phyloP scores from a whole-genome alignment of 2,797 vertebrate species.

The Leptatherina wallacei region DNA sequence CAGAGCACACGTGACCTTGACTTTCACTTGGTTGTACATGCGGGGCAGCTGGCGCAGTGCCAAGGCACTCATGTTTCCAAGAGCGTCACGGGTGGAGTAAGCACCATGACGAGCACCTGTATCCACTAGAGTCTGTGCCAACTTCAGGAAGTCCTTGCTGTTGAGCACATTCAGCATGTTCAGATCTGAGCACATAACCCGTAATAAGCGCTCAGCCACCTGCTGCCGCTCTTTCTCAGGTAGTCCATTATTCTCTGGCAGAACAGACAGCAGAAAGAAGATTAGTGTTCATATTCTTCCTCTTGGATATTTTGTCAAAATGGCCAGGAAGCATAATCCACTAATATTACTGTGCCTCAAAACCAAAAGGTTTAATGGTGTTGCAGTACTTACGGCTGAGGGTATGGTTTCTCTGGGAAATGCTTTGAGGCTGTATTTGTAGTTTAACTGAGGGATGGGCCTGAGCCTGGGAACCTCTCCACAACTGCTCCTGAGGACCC shows the following conservation, averaged over 20 bases:
- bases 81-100: conserved; percentile 93
- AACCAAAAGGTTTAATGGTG: conserved; percentile 1
- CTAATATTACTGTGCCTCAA: background rate
- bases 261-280: conserved; percentile 29
- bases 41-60: conserved; percentile 96
- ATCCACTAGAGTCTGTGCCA: conserved; percentile 97
- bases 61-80: conserved; percentile 96
- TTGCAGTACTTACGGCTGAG: conserved; percentile 86
- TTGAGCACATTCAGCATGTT: conserved; percentile 92
- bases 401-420: conserved; percentile 90
- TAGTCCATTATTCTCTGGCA: conserved; percentile 87
- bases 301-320: background rate
- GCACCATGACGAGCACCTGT: conserved; percentile 95
- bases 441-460: conserved; percentile 77
- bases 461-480: conserved; percentile 79
- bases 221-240: conserved; percentile 98
- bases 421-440: conserved; percentile 87
- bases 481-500: conserved; percentile 86
- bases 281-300: background rate
- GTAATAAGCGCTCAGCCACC: conserved; percentile 93
- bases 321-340: background rate
- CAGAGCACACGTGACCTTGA: conserved; percentile 97
- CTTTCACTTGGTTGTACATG: conserved; percentile 99
- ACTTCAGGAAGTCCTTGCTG: conserved; percentile 96
- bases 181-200: conserved; percentile 96